Conservation (phyloP, 2,113 vertebrate species). For the Lycaon pictus region DNA sequence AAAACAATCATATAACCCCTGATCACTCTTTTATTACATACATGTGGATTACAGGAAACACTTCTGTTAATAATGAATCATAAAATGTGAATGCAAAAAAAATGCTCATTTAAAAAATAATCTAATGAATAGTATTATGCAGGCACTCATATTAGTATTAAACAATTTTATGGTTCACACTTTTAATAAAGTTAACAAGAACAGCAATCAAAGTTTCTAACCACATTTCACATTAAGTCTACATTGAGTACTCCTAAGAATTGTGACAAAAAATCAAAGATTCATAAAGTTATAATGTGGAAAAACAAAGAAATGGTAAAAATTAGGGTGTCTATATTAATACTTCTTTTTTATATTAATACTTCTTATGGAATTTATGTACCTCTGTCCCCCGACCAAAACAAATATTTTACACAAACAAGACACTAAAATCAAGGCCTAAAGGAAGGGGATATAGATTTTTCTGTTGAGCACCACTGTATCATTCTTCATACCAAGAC, state of each 20-base stretch:
- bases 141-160: not conserved
- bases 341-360: not conserved
- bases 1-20: not conserved
- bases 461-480: not conserved
- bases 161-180: not conserved
- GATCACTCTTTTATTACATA: not conserved
- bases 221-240: not conserved
- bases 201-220: not conserved
- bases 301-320: slow-evolving; percentile 27
- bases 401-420: not conserved
- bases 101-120: not conserved
- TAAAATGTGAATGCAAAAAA: slow-evolving; percentile 25
- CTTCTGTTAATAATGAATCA: slow-evolving; percentile 1
- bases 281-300: not conserved
- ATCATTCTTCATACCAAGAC: not conserved
- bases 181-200: slow-evolving; percentile 35
- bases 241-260: not conserved
- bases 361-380: not conserved
- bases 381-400: accelerated
- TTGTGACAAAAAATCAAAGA: slow-evolving; percentile 1
- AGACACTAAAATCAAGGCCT: not conserved
- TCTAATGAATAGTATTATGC: not conserved
- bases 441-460: not conserved
- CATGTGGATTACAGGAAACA: not conserved
- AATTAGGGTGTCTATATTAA: not conserved